Percentiles rank a stretch among this genome's conserved stretches.
These are phyloP conservation scores for Porites australiensis DNA, from an alignment of 64 coral and sea anemone species.

Conservation along the genomic window DNA sequence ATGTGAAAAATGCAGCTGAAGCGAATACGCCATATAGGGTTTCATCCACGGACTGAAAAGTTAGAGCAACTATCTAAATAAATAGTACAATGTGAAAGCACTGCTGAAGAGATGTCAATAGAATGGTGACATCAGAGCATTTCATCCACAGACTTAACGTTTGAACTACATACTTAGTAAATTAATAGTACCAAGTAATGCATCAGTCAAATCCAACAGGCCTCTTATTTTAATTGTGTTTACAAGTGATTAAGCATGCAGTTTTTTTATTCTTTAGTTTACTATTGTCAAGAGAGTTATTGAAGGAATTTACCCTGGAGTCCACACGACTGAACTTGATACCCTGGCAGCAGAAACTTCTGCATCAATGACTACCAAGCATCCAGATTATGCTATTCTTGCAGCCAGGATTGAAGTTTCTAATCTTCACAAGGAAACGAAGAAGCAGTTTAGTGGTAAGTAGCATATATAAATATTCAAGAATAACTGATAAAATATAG, in stretches of 20 bases:
- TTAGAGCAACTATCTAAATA: too few relatives aligned
- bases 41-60: too few relatives aligned
- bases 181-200: too few relatives aligned
- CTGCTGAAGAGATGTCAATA: too few relatives aligned
- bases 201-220: neutral
- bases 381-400: constrained; percentile 95
- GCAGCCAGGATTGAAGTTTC: constrained; percentile 97
- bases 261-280: constrained; percentile 56
- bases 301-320: constrained; percentile 86
- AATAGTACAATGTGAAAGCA: too few relatives aligned
- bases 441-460: constrained; percentile 93
- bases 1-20: too few relatives aligned
- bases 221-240: too few relatives aligned
- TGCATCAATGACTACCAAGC: constrained; percentile 97
- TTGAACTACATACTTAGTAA: too few relatives aligned
- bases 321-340: constrained; percentile 90
- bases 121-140: too few relatives aligned
- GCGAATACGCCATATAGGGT: too few relatives aligned
- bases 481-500: too few relatives aligned
- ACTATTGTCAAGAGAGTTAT: constrained; percentile 94
- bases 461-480: neutral
- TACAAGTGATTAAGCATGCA: neutral
- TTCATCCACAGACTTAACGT: too few relatives aligned
- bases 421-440: constrained; percentile 99
- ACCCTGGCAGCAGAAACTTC: constrained; percentile 94